A percentile compares a stretch with the other conserved stretches of the same genome.
These are phyloP conservation scores for Heliconius hewitsoni DNA, from an alignment of 1,140 invertebrate genomes.

Conservation along the genomic window DNA sequence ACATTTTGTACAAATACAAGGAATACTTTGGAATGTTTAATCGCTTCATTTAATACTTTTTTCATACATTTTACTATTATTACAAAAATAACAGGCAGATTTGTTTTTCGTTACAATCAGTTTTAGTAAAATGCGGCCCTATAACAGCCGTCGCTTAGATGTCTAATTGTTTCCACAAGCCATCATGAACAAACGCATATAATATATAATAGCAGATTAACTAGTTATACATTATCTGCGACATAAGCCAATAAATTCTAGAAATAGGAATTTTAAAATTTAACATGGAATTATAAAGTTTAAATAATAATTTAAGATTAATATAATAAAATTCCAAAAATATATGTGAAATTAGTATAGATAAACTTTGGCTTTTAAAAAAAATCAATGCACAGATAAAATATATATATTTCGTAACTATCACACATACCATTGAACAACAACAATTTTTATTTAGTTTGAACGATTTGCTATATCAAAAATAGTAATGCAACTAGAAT, in stretches of 20 bases:
- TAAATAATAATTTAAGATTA: background rate
- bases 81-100: conserved; percentile 16
- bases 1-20: background rate
- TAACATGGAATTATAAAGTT: background rate
- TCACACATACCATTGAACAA: background rate
- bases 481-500: background rate
- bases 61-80: background rate
- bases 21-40: conserved; percentile 24
- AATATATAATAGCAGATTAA: background rate
- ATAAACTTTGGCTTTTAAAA: background rate
- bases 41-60: background rate
- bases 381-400: background rate
- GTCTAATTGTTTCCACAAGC: conserved; percentile 13
- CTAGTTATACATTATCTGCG: background rate
- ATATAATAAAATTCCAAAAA: background rate
- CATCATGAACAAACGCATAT: background rate
- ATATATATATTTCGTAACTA: background rate
- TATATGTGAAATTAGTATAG: background rate
- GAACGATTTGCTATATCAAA: background rate
- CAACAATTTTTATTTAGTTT: background rate
- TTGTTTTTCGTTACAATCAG: background rate
- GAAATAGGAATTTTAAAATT: conserved; percentile 6
- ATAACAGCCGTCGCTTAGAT: background rate
- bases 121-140: background rate
- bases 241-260: background rate